Base-by-base conservation (phyloP, 2,797 vertebrate genomes). In the Sphenodon punctatus region DNA sequence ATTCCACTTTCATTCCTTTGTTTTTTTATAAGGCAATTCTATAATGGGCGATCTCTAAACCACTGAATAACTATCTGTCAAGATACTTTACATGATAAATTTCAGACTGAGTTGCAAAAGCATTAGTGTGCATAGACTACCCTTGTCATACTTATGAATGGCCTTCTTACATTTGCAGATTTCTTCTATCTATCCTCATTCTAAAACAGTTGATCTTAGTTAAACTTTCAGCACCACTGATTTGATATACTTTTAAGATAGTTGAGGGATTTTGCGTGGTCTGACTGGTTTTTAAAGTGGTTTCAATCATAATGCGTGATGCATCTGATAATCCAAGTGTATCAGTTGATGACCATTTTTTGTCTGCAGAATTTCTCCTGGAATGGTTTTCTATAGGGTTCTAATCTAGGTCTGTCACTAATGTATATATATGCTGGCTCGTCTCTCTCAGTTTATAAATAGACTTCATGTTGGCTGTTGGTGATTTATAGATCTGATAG, bases 201-300 rank as follows among this genome's bases (percentile, higher is more conserved):
- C 45, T 76, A 43, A 76, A 13, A 16, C 65, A 66, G 65, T 89
- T 78, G 42, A 74, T 87, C 58, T 78, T 45, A 68, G 27, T 46
- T 58, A 36, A 60, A 68, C 67, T 84, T 88, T 93, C 84, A 87
- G 61, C 39, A 53, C 69, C 46, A 8, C 2, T 78, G 77, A 82
- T 90, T 78, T 87, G 68, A 64, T 56, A 64, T 53, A 59, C 36
- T 65, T 78, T 77, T 90, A 65, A 82, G 85, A 83, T 72, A 68
- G 86, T 79, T 43, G 6, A 77, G 65, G 59, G 76, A 68, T 53
- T 88, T 80, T 77, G 46, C 58, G 30, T 56, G 75, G 84, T 76
- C 42, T 85, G 65, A 77, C 67, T 9, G 1, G 27, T 91, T 90
- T 92, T 61, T 67, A 64, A 80, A 79, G 55, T 15, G 13, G 17